A percentile compares a stretch with the other conserved stretches of the same genome.
phyloP scores from a whole-genome alignment of 2,888 invertebrate species.

The Lamellibrachia columna region DNA sequence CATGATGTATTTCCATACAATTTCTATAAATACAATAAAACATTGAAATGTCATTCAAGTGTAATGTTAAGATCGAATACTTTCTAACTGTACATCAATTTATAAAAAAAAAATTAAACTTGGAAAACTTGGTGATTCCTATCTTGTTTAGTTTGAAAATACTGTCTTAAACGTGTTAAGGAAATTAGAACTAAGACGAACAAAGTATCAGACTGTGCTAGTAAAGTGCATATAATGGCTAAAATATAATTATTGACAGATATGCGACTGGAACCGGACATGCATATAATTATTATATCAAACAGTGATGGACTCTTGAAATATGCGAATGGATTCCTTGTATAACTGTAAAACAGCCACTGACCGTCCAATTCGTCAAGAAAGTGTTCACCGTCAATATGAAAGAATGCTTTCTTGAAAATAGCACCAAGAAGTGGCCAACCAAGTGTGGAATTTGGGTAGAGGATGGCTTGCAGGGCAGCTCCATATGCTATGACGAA shows the following conservation, averaged over 20 bases:
- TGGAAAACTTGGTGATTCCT: no score
- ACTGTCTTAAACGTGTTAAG: no score
- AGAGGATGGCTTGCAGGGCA: slow-evolving; percentile 62
- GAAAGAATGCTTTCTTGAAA: slow-evolving; percentile 65
- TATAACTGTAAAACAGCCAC: not conserved
- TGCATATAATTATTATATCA: no score
- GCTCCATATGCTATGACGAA: slow-evolving; percentile 63
- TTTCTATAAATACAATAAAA: no score
- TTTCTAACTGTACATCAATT: not conserved
- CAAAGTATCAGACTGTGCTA: no score
- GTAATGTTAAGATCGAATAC: not conserved
- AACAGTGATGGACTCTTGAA: no score
- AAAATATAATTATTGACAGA: no score
- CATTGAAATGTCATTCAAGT: not conserved
- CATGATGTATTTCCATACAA: not conserved
- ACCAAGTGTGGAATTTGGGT: slow-evolving; percentile 56
- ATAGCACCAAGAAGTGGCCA: slow-evolving; percentile 51
- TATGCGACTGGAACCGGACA: no score
- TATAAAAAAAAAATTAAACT: not conserved
- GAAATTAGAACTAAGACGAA: no score
- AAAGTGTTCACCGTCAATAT: slow-evolving; percentile 66
- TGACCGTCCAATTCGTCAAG: slow-evolving; percentile 62
- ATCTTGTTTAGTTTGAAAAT: no score
- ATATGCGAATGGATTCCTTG: not conserved
- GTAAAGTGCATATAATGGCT: no score